Evolutionary conservation across 2,113 vertebrate genomes (phyloP), one percentile per base, ranked within the genome.

Genomic region (Phylloscopus trochilus): DNA sequence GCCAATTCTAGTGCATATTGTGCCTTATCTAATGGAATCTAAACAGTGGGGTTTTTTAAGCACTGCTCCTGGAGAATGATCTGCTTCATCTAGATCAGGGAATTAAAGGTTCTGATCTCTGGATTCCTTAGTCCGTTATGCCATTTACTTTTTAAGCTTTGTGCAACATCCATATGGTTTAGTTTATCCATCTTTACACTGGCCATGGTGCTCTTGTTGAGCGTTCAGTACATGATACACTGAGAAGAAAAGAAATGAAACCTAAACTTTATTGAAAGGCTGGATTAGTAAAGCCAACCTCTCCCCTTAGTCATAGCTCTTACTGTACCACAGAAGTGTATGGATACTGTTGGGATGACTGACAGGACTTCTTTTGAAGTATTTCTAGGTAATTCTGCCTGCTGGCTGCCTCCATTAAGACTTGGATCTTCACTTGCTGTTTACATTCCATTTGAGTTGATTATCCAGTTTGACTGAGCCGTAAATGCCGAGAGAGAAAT

Each of bases 391-490:
- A 94, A 93, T 89, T 94, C 86, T 92, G 84, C 69, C 80, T 93
- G 78, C 89, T 94, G 88, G 80, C 84, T 92, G 89, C 64, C 83
- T 92, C 67, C 52, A 37, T 83, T 81, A 76, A 55, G 88, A 43
- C 81, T 84, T 85, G 79, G 74, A 87, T 89, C 79, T 78, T 89
- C 90, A n/a, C 52, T 86, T 94, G 87, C 51, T 95, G 84, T 85
- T 90, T 95, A 87, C 93, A 94, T 76, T 97, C 89, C 91, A 88
- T 83, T n/a, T 88, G 81, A 91, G 69, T 82, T 89, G 77, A 94
- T 87, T 87, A 88, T 92, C 90, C 92, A 91, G 87, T 95, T 95
- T 96, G 93, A 58, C 89, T 91, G 92, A 88, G 62, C 67, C 1
- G 6, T 96, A 93, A 87, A 82, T 96, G 92, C 83, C 23, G 72